Evolutionary conservation across 2,797 vertebrate genomes (phyloP).

Genomic region (Pteropus rufus): DNA sequence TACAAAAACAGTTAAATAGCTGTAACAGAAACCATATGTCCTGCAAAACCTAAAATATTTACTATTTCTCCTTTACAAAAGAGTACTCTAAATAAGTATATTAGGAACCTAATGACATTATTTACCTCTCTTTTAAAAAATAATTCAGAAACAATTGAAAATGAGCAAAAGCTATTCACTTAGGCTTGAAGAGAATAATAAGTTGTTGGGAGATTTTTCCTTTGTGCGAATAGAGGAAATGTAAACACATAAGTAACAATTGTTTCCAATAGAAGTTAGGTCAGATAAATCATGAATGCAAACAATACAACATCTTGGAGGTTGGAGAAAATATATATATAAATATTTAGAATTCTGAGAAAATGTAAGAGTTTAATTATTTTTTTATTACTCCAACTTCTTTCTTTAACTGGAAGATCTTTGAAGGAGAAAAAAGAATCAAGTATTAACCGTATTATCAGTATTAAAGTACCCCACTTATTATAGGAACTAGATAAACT

Average conservation of each 20-base stretch:
- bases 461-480: background rate
- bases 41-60: background rate
- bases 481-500: background rate
- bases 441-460: background rate
- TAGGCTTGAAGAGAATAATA: background rate
- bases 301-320: background rate
- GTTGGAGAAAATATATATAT: background rate
- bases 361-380: background rate
- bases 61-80: background rate
- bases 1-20: background rate
- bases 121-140: background rate
- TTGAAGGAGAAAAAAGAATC: background rate
- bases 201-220: background rate
- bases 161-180: background rate
- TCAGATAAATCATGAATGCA: background rate
- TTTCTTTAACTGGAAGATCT: background rate
- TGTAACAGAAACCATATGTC: background rate
- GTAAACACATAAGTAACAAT: background rate
- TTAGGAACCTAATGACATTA: background rate
- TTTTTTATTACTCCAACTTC: constrained; percentile 35
- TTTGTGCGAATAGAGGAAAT: background rate
- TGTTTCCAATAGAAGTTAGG: background rate
- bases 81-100: background rate
- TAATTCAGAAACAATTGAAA: background rate
- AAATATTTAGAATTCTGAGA: constrained; percentile 3